Base-by-base conservation (phyloP, 2,888 invertebrate species). In the Capitulum mitella region DNA sequence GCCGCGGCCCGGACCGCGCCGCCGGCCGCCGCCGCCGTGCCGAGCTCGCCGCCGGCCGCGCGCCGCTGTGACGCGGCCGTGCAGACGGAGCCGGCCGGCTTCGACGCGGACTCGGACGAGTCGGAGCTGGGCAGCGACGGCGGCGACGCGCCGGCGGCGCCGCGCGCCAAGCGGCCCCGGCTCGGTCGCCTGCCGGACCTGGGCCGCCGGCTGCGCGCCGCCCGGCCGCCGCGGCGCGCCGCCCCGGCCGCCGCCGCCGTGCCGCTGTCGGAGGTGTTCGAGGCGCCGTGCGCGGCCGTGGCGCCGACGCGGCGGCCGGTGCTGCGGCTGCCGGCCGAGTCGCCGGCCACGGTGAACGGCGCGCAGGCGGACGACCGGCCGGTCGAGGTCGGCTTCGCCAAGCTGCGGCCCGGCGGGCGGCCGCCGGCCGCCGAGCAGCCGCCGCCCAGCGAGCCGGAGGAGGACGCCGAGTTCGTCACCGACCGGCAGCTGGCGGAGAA, bases 31-130 rank as follows among this genome's bases (percentile, higher is more conserved):
- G 48, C 46, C 5, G 34, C 40, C 26, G 40, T 46, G 32, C 78
- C 46, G 64, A 79, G 34, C 46, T 82, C 14, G 81, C 82, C 77
- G 77, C 81, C 40, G 80, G 80, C 29, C 37, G 80, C 29, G 48
- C 78, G 77, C 14, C 32, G 6, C 37, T n/a, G n/a, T n/a, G 70
- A 70, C 40, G 70, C 22, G 26, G 70, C 37, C 0, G 70, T 70
- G 6, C 70, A 70, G 26, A 70, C 70, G 40, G 40, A 70, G 12
- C 37, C 10, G 8, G 26, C 10, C 19, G 70, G 10, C 37, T 58
- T 29, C 1, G 29, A 29, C 29, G n/a, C 29, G n/a, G 40, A 40
- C 70, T 58, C 70, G 3, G 26, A 26, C 16, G 79, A 79, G 58
- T 79, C 58, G 14, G 54, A 58, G 54, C 14, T 54, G 79, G 79